These are phyloP conservation scores for Euplexia lucipara DNA, from an alignment of 2,888 invertebrate genomes.

Conservation along the genomic window DNA sequence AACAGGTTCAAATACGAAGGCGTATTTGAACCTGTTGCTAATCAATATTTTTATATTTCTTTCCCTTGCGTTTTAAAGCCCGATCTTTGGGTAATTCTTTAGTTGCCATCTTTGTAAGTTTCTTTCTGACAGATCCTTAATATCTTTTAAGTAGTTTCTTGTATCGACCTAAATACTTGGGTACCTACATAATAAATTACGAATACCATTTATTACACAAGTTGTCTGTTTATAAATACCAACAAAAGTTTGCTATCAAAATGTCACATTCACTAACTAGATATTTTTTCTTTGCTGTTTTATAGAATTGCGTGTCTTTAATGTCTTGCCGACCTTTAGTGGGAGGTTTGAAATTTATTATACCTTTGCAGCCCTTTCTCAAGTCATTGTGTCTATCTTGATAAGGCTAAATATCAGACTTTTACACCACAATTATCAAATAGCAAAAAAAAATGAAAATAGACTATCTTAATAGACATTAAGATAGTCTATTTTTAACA, in stretches of 20 bases:
- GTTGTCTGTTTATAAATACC: conserved; percentile 29
- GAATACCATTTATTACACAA: conserved; percentile 29
- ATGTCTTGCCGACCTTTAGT: conserved; percentile 20
- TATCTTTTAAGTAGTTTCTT: conserved; percentile 30
- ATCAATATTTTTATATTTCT: too few species aligned
- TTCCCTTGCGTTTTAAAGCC: too few species aligned
- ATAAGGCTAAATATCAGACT: background rate
- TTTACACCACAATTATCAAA: background rate
- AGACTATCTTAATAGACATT: too few species aligned
- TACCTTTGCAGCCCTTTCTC: background rate
- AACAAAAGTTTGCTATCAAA: conserved; percentile 40
- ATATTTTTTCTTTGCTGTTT: conserved; percentile 19
- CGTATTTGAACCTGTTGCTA: too few species aligned
- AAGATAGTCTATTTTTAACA: too few species aligned
- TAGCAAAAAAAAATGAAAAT: too few species aligned
- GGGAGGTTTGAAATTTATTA: conserved; percentile 16
- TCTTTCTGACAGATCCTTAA: conserved; percentile 17
- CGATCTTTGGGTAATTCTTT: too few species aligned
- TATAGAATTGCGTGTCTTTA: conserved; percentile 20
- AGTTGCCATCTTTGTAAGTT: too few species aligned
- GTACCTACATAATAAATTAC: conserved; percentile 28
- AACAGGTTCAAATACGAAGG: too few species aligned
- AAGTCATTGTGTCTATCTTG: background rate
- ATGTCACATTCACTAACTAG: conserved; percentile 39
- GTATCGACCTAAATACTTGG: conserved; percentile 37